Evolutionary conservation across 2,797 vertebrate genomes (phyloP), one percentile per base, ranked within the genome.

Genomic region (Thripadectes ignobilis): DNA sequence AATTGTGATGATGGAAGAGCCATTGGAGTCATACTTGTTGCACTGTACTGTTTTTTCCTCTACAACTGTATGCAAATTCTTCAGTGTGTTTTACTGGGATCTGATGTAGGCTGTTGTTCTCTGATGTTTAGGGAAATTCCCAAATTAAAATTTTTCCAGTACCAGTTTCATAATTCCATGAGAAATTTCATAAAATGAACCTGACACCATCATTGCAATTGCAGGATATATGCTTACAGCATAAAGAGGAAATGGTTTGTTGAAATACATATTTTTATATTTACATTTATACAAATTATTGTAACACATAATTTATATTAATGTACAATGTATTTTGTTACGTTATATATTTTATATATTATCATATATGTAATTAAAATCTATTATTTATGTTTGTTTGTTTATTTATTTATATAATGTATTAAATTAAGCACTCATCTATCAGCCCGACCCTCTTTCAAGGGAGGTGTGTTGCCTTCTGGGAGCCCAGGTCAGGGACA

Each of bases 111-210:
- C 21, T 88, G 58, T 43, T 74, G n/a, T 63, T 88, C 45, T 86
- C 30, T 77, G 73, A 32, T 52, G 57, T 34, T 66, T 88, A 81
- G 26, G 97, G 96, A 97, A 98, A 98, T 95, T 73, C 96, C 97
- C 95, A 69, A 66, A 51, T 69, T 75, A 79, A 95, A 83, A 55
- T 69, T 79, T 76, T 89, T 95, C 81, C 83, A 85, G 43, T 92
- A 95, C 58, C 52, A 45, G 10, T 87, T 93, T 95, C 78, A 82
- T 92, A 94, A 97, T 87, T 89, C 89, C 86, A 85, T 92, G 55
- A 89, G 63, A 95, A 69, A 27, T 91, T 96, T 86, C 88, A 83
- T 82, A 74, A 91, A 91, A 94, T 89, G 63, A 82, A 41, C 72
- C 80, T 80, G 82, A 88, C 87, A 61, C 82, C 84, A 92, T 51